A percentile compares a stretch with the other conserved stretches of the same genome.
Evolutionary conservation across 2,113 vertebrate genomes (phyloP).

Genomic region (Irena cyanogastra): DNA sequence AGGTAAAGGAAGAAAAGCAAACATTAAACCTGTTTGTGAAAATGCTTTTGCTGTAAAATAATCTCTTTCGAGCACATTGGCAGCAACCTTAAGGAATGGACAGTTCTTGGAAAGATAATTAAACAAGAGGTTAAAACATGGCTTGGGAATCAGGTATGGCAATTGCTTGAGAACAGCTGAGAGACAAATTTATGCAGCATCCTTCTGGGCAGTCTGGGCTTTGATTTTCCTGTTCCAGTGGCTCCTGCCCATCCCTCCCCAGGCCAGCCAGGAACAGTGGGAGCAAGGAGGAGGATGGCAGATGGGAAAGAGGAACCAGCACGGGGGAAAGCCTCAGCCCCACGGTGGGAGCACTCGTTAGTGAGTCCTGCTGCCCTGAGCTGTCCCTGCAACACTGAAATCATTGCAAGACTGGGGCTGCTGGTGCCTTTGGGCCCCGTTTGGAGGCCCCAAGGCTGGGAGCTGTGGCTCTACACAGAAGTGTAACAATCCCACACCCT

Average conservation of each 20-base stretch:
- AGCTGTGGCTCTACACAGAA: not conserved
- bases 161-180: not conserved
- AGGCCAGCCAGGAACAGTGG: accelerated
- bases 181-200: not conserved
- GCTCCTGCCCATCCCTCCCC: not conserved
- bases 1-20: not conserved
- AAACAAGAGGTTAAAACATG: not conserved
- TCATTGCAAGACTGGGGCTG: too few relatives aligned
- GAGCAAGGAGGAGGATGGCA: not conserved
- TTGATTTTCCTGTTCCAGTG: not conserved
- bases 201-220: not conserved
- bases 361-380: not conserved
- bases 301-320: not conserved
- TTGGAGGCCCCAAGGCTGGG: not conserved
- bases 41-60: slow-evolving; percentile 19
- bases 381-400: too few relatives aligned
- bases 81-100: not conserved
- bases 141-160: not conserved
- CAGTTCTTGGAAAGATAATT: slow-evolving; percentile 10
- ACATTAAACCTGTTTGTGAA: not conserved
- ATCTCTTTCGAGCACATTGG: not conserved
- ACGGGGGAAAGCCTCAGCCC: not conserved
- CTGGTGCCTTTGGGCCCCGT: too few relatives aligned
- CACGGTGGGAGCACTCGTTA: accelerated
- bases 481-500: not conserved